A percentile compares a stretch with the other conserved stretches of the same genome.
Evolutionary conservation across 2,113 vertebrate genomes (phyloP).

Genomic region (Myanophis thanlyinensis): DNA sequence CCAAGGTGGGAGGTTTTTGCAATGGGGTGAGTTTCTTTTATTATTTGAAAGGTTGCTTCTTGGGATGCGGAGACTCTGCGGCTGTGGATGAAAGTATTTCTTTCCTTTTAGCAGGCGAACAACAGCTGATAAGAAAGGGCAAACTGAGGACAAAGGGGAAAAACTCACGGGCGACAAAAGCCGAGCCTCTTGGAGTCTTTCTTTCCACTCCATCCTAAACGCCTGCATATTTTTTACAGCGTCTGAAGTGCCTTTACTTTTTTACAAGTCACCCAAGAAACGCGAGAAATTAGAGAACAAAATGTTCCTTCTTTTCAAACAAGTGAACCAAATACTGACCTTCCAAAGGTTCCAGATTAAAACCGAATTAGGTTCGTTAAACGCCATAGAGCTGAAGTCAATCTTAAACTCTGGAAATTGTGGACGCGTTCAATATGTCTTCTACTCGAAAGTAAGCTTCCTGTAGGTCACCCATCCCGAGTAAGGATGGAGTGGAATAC

Average conservation of each 20-base stretch:
- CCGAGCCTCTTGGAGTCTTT: background rate
- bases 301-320: background rate
- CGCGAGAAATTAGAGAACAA: background rate
- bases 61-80: background rate
- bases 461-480: background rate
- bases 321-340: background rate
- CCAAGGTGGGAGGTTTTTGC: background rate
- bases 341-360: background rate
- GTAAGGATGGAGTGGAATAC: background rate
- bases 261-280: background rate
- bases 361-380: background rate
- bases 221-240: background rate
- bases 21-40: too few relatives aligned
- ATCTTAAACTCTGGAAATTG: background rate
- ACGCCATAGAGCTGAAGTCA: background rate
- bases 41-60: background rate
- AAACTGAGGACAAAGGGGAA: background rate
- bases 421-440: too few relatives aligned
- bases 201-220: background rate
- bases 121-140: slow-evolving; percentile 6
- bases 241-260: background rate
- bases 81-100: background rate
- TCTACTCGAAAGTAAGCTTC: background rate
- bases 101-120: background rate
- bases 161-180: background rate